Base-by-base conservation (phyloP, 2,797 vertebrate species). In the Liparis tanakae region DNA sequence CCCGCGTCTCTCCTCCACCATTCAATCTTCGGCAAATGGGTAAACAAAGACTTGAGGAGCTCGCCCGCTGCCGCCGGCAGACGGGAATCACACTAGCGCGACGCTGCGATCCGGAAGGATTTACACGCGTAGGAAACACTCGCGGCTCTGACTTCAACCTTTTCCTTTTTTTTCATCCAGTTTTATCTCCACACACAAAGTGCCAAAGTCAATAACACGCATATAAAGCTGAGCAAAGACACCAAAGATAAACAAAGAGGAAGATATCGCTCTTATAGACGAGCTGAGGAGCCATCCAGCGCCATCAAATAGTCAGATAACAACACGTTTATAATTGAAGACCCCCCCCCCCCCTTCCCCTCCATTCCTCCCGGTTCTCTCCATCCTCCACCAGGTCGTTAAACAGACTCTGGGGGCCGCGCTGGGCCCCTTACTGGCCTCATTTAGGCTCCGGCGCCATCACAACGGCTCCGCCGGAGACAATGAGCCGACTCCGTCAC, bases 341-440 rank as follows among this genome's bases (percentile, higher is more conserved):
- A n/a, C 10, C 1, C 10, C 15, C 67, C 44, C 39, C 55, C 9
- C 33, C 1, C 3, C 36, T 86, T 86, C 46, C 80, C 82, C 78
- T 88, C 70, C 68, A 79, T 82, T 87, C 82, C 76, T 79, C 86
- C 66, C 71, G 70, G 69, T 84, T 76, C 73, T 71, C 76, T 89
- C 84, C 80, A 81, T 85, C 87, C 25, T 30, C 25, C 25, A 30
- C 25, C 25, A 30, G 25, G 25, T 30, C 25, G 25, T 30, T 92
- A 91, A 94, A 91, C 91, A 88, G 86, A 78, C 91, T 87, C 91
- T 74, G 69, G 90, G 85, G 92, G 89, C 88, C 14, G 54, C 85
- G 89, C 88, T 81, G 68, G 78, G 87, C 79, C 87, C 85, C 88
- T 90, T 93, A 92, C 91, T 91, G 91, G 89, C 89, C 89, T 94